Evolutionary conservation across 1,140 invertebrate genomes (phyloP).

Genomic region (Ectropis grisescens): DNA sequence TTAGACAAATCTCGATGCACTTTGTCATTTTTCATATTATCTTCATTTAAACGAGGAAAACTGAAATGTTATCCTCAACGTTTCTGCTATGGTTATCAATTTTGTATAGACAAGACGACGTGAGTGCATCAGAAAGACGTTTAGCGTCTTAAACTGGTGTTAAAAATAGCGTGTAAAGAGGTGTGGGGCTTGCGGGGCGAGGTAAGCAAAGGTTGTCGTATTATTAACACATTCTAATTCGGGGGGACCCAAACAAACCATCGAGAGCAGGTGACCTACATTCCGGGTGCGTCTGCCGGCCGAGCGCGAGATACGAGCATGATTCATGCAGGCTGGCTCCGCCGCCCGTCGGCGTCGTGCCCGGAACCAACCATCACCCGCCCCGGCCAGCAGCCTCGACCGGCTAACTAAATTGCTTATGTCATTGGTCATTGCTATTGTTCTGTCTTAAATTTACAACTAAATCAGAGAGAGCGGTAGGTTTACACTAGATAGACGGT

Average conservation of each 20-base stretch:
- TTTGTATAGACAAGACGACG: background rate
- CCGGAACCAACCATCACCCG: background rate
- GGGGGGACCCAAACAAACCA: constrained; percentile 64
- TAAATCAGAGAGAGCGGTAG: too few species aligned
- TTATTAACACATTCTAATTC: constrained; percentile 55
- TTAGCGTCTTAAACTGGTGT: constrained; percentile 16
- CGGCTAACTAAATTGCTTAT: too few species aligned
- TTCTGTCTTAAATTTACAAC: too few species aligned
- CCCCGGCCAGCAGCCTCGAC: too few species aligned
- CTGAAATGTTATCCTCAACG: background rate
- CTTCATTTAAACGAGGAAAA: too few species aligned
- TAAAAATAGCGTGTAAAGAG: constrained; percentile 29
- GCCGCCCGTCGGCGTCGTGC: constrained; percentile 5
- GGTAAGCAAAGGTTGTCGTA: constrained; percentile 42
- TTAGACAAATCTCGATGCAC: background rate
- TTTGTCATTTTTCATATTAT: too few species aligned
- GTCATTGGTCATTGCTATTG: too few species aligned
- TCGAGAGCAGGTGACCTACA: constrained; percentile 53
- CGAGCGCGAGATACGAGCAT: constrained; percentile 29
- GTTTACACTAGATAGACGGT: too few species aligned
- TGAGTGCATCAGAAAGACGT: constrained; percentile 13
- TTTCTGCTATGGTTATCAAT: too few species aligned
- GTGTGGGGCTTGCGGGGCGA: constrained; percentile 14
- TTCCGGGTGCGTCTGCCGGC: constrained; percentile 40
- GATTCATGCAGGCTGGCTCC: constrained; percentile 40